Conservation (phyloP, 1,140 invertebrate species). For the Plutomurus gul region DNA sequence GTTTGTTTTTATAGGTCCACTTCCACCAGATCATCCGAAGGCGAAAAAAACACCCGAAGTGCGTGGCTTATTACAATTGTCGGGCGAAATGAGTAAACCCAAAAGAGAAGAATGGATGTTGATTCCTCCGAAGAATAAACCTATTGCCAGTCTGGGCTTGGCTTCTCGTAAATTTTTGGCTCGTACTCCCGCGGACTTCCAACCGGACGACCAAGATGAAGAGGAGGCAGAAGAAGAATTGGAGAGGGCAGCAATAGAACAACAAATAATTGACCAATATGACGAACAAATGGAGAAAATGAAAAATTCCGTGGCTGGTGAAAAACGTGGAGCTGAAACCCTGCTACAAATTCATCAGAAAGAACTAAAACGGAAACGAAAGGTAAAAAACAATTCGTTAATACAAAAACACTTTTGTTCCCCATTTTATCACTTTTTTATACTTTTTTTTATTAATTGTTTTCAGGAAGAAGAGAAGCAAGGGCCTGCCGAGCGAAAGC, state of each 20-base stretch:
- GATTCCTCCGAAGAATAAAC: conserved; percentile 51
- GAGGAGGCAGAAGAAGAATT: conserved; percentile 36
- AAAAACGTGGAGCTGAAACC: conserved; percentile 48
- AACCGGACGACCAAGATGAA: conserved; percentile 31
- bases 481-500: conserved; percentile 55
- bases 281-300: conserved; percentile 46
- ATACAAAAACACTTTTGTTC: too few relatives aligned
- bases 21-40: conserved; percentile 51
- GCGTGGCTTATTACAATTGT: neutral
- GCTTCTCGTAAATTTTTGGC: conserved; percentile 47
- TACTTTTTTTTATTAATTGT: neutral
- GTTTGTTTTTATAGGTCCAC: too few relatives aligned
- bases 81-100: neutral
- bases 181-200: conserved; percentile 44
- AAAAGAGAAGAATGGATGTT: conserved; percentile 54
- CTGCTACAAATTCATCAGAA: conserved; percentile 56
- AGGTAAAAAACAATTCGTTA: too few relatives aligned
- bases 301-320: neutral
- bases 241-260: conserved; percentile 36
- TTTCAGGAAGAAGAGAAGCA: conserved; percentile 50
- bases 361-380: conserved; percentile 53
- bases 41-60: neutral
- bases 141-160: conserved; percentile 39
- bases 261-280: conserved; percentile 37
- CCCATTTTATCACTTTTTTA: neutral